Conservation (phyloP, 2,888 invertebrate species). For the Graphium colonna region DNA sequence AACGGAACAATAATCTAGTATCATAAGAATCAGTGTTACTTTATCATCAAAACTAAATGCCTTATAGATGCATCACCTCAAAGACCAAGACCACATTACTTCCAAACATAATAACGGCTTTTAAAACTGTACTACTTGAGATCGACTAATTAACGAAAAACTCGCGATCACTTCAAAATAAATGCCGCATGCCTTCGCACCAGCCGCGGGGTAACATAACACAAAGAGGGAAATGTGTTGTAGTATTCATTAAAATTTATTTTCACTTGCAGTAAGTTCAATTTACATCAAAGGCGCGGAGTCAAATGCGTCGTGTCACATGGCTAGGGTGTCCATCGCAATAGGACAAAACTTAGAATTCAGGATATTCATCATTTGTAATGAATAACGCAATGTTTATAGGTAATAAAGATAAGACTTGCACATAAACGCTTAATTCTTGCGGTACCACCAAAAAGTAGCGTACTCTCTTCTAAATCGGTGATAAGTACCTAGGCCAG, state of each 20-base stretch:
- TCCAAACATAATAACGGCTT: neutral
- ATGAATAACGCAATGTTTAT: too few relatives aligned
- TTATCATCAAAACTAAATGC: too few relatives aligned
- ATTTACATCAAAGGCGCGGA: constrained; percentile 57
- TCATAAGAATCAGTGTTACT: too few relatives aligned
- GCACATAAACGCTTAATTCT: too few relatives aligned
- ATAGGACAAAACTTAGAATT: too few relatives aligned
- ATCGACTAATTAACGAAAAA: neutral
- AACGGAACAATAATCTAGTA: too few relatives aligned
- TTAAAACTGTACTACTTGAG: neutral
- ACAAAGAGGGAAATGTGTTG: constrained; percentile 18
- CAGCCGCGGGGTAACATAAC: neutral
- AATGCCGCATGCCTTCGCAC: neutral
- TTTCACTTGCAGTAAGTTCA: constrained; percentile 38
- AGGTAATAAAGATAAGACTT: too few relatives aligned
- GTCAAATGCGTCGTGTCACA: constrained; percentile 52
- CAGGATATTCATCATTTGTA: too few relatives aligned
- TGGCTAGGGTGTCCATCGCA: constrained; percentile 22
- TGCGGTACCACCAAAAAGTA: neutral
- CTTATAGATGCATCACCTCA: too few relatives aligned
- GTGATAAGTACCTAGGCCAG: too few relatives aligned
- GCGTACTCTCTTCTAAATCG: too few relatives aligned
- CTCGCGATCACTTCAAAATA: neutral
- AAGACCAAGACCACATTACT: too few relatives aligned
- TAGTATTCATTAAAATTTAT: constrained; percentile 36